These are phyloP conservation scores for Pelagia noctiluca DNA, from an alignment of 30 jellyfish, hydroid and myxozoan genomes.

Conservation along the genomic window DNA sequence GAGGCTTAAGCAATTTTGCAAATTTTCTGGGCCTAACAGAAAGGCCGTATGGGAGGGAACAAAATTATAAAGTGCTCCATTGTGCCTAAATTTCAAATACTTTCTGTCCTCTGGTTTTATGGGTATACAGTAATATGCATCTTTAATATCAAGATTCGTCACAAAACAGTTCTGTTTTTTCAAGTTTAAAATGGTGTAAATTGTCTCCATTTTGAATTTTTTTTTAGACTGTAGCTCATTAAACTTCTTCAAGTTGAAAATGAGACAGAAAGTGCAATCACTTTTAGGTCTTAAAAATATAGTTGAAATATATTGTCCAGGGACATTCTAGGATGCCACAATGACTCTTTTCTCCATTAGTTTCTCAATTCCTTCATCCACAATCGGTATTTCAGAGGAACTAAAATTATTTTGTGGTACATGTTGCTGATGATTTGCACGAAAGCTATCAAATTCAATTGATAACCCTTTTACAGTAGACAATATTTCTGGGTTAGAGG, in stretches of 20 bases:
- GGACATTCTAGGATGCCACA: too few relatives aligned
- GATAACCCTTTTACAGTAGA: constrained; percentile 18
- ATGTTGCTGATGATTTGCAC: too few relatives aligned
- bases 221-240: not conserved
- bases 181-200: not conserved
- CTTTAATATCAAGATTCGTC: constrained; percentile 40
- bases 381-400: too few relatives aligned
- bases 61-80: constrained; percentile 18
- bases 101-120: constrained; percentile 4
- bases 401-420: too few relatives aligned
- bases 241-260: constrained; percentile 1
- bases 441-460: constrained; percentile 9
- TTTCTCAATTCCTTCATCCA: not conserved
- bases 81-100: not conserved
- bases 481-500: too few relatives aligned
- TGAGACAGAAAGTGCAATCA: constrained; percentile 6
- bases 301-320: not conserved
- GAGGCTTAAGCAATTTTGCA: constrained; percentile 48
- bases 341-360: not conserved
- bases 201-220: constrained; percentile 49
- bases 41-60: constrained; percentile 42
- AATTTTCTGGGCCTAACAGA: constrained; percentile 48
- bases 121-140: too few relatives aligned
- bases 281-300: too few relatives aligned
- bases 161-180: constrained; percentile 15